These are phyloP conservation scores for Spialia ferax DNA, from an alignment of 2,888 invertebrate genomes.

Conservation along the genomic window DNA sequence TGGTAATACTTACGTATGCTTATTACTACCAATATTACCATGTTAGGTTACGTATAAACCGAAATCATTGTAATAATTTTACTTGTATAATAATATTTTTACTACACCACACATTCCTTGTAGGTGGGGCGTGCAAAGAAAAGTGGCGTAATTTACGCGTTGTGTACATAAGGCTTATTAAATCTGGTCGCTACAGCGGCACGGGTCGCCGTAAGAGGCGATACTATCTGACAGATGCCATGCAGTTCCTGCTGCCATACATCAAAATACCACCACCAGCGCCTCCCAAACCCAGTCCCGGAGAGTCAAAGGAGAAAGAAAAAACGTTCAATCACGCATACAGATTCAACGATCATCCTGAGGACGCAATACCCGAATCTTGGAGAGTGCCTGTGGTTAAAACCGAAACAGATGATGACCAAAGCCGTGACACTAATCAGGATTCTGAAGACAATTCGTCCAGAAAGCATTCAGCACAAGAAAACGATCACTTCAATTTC, in stretches of 20 bases:
- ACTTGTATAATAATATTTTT: no score
- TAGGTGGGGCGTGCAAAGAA: conserved; percentile 49
- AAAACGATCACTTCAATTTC: conserved; percentile 15
- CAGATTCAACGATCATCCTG: conserved; percentile 24
- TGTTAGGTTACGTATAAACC: no score
- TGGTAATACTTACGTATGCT: no score
- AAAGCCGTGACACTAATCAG: not conserved
- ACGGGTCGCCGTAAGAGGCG: not conserved
- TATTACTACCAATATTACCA: no score
- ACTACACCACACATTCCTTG: no score
- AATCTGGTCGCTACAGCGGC: conserved; percentile 21
- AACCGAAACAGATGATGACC: not conserved
- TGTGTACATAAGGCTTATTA: conserved; percentile 50
- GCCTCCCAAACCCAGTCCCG: not conserved
- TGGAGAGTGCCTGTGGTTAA: not conserved
- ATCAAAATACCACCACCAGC: not conserved
- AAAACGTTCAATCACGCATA: not conserved
- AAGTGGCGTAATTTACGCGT: conserved; percentile 52
- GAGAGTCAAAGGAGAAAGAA: not conserved
- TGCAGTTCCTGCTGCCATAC: conserved; percentile 1
- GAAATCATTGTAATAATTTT: no score
- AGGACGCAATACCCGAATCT: not conserved
- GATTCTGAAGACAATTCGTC: not conserved
- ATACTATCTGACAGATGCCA: not conserved
- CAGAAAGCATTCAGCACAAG: conserved; percentile 29